Evolutionary conservation across 2,888 invertebrate species (phyloP).

Genomic region (Lasioglossum vierecki): DNA sequence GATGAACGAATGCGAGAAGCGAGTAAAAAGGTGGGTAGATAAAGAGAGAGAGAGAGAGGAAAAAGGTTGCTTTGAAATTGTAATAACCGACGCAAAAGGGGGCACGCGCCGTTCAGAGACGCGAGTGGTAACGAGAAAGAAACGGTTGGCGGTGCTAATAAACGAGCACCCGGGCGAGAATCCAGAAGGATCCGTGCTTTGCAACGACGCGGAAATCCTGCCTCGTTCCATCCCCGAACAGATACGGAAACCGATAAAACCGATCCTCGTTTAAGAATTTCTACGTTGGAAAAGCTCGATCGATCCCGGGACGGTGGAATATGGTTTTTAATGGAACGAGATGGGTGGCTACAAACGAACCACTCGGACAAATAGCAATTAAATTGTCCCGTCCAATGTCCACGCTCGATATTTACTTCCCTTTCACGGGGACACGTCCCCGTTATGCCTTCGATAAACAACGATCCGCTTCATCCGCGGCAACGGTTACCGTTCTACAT

Average conservation of each 20-base stretch:
- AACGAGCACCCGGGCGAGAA: not conserved
- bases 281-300: not conserved
- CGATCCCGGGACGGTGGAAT: not conserved
- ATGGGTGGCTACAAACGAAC: not conserved
- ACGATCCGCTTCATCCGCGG: conserved; percentile 55
- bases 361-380: conserved; percentile 35
- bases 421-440: conserved; percentile 21
- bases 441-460: conserved; percentile 54
- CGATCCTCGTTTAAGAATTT: not conserved
- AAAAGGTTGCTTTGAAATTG: conserved; percentile 11
- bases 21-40: not conserved
- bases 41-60: not conserved
- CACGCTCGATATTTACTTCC: conserved; percentile 23
- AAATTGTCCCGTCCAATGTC: conserved; percentile 20
- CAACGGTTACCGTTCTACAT: conserved; percentile 32
- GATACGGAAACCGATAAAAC: not conserved
- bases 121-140: not conserved
- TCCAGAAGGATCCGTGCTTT: not conserved
- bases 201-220: not conserved
- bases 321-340: not conserved
- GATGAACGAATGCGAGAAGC: too few species aligned
- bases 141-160: not conserved
- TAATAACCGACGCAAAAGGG: not conserved
- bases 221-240: not conserved
- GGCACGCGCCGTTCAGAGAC: not conserved